Evolutionary conservation across 1,140 invertebrate species (phyloP), one percentile per base, ranked within the genome.

Genomic region (Scylla paramamosain): DNA sequence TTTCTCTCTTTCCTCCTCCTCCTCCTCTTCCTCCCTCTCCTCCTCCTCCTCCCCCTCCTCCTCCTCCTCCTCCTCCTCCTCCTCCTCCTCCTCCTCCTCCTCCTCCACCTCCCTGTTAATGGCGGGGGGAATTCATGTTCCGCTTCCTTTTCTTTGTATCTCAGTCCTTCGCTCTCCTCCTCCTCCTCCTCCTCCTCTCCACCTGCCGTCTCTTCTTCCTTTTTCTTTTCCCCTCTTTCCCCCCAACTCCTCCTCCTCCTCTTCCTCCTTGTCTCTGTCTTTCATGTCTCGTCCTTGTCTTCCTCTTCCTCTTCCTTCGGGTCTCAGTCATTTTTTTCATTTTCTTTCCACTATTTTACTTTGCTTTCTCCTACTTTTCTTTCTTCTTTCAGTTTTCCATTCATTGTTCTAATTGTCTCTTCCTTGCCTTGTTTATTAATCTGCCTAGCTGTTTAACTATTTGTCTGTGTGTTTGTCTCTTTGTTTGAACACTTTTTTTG

Each of bases 81-180:
- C 10, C 52, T 59, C 52, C 52, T 59, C 52, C 52, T 59, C 52
- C 2, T 59, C 52, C 52, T 59, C 52, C 52, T 59, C 10, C 52
- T 59, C 52, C 52, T 59, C 52, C 52, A 4, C 52, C 52, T 12
- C 20, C 12, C 20, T 77, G 67, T 25, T 77, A 77, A 77, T 77
- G 67, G 67, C 67, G 67, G 67, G 67, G 59, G 8, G 67, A n/a
- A n/a, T 77, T 77, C 67, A n/a, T 77, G 67, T 77, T 77, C 67
- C 67, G 67, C 25, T 77, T 77, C 67, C 67, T 77, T n/a, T n/a
- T n/a, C 67, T 77, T 77, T 77, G 67, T 77, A 25, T 77, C 67
- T n/a, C 12, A 77, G 20, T 77, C 67, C 67, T 12, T 77, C 67
- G 67, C 67, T 77, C 1, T 77, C 67, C 10, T 20, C 20, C 52